Evolutionary conservation across 2,113 vertebrate species (phyloP).

Genomic region (Oostethus manadensis): DNA sequence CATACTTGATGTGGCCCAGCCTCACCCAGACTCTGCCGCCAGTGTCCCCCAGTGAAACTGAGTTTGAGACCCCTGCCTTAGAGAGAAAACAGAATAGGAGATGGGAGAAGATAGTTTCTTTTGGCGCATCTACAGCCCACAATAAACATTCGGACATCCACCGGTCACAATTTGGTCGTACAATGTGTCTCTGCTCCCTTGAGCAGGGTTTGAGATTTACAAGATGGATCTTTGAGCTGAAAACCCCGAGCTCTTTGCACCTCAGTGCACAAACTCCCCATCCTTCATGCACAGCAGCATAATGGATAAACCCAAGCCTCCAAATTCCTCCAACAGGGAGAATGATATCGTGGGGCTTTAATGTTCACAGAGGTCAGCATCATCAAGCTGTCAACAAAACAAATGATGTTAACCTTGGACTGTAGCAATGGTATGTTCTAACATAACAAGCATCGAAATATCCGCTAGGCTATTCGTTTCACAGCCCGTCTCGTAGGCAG

Average conservation of each 20-base stretch:
- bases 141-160: slow-evolving; percentile 19
- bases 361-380: slow-evolving; percentile 47
- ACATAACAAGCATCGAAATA: slow-evolving; percentile 27
- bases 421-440: slow-evolving; percentile 7
- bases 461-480: slow-evolving; percentile 19
- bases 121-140: slow-evolving; percentile 6
- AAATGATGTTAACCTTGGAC: slow-evolving; percentile 59
- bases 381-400: slow-evolving; percentile 46
- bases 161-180: not conserved
- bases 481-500: slow-evolving; percentile 11
- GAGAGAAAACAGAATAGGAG: no score
- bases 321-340: slow-evolving; percentile 34
- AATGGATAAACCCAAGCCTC: slow-evolving; percentile 44
- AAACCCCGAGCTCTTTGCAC: slow-evolving; percentile 16
- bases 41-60: no score
- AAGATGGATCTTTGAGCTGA: slow-evolving; percentile 33
- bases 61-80: no score
- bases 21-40: no score
- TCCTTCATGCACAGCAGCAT: slow-evolving; percentile 33
- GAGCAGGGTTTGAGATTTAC: slow-evolving; percentile 24
- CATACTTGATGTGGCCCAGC: no score
- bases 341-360: slow-evolving; percentile 44
- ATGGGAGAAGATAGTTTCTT: slow-evolving; percentile 10
- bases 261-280: slow-evolving; percentile 17
- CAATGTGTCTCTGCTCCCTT: slow-evolving; percentile 18